phyloP scores from a whole-genome alignment of 2,888 invertebrate species.

The Sphinx pinastri region DNA sequence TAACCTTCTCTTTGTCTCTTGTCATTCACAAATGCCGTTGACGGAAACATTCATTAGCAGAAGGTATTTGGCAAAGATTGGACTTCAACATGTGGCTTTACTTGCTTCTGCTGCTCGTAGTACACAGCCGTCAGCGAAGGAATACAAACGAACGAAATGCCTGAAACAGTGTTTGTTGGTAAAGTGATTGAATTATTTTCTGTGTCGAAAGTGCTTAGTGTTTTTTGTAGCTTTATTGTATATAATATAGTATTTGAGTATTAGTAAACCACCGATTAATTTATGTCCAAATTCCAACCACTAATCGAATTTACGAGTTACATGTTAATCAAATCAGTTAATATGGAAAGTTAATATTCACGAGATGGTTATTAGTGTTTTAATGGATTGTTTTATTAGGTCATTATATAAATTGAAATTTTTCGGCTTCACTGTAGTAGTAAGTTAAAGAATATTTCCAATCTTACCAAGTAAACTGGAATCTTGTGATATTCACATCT shows the following conservation, averaged over 20 bases:
- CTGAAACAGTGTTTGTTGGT: constrained; percentile 72
- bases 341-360: no score
- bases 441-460: no score
- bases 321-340: no score
- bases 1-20: constrained; percentile 46
- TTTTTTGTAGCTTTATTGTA: constrained; percentile 23
- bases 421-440: no score
- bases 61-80: constrained; percentile 70
- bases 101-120: constrained; percentile 61
- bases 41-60: constrained; percentile 64
- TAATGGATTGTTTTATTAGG: no score
- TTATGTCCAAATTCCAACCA: no score
- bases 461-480: no score
- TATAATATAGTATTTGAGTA: not conserved
- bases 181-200: constrained; percentile 47
- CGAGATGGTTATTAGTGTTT: no score
- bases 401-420: no score
- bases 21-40: constrained; percentile 53
- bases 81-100: constrained; percentile 61
- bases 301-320: no score
- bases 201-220: constrained; percentile 31
- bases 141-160: constrained; percentile 66
- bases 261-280: no score
- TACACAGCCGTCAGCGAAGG: constrained; percentile 63
- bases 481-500: no score